phyloP scores from a whole-genome alignment of 2,888 invertebrate genomes.

The Dromius quadrimaculatus region DNA sequence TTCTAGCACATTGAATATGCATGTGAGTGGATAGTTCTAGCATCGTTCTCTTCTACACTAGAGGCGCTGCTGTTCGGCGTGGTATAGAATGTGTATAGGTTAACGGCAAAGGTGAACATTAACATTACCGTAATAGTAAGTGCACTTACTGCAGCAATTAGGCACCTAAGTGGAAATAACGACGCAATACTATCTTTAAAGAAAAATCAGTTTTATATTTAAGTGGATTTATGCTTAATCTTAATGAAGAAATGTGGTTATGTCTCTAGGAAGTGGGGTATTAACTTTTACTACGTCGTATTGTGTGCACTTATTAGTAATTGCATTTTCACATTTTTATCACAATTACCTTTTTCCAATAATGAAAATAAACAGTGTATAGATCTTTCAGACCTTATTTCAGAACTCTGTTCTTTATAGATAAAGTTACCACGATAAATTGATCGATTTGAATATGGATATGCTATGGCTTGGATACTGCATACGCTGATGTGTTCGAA shows the following conservation, averaged over 20 bases:
- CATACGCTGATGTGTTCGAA: too few relatives aligned
- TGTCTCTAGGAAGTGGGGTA: too few relatives aligned
- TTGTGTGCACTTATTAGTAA: too few relatives aligned
- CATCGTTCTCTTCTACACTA: neutral
- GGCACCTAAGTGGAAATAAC: conserved; percentile 16
- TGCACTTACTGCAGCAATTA: conserved; percentile 39
- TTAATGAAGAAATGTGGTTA: conserved; percentile 11
- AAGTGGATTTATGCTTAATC: conserved; percentile 18
- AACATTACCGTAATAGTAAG: conserved; percentile 32
- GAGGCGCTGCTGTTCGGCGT: conserved; percentile 1
- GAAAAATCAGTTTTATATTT: conserved; percentile 18
- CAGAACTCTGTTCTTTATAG: too few relatives aligned
- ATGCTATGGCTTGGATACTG: too few relatives aligned
- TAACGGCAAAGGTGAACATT: conserved; percentile 21
- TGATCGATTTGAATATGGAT: too few relatives aligned
- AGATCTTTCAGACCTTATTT: too few relatives aligned
- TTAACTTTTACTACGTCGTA: too few relatives aligned
- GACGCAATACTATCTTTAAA: neutral
- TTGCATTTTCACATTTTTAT: too few relatives aligned
- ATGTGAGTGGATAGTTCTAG: conserved; percentile 5
- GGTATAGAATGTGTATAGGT: conserved; percentile 6
- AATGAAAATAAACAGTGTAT: too few relatives aligned
- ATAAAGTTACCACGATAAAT: too few relatives aligned
- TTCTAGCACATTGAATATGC: conserved; percentile 32
- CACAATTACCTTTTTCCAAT: too few relatives aligned